A percentile compares a stretch with the other conserved stretches of the same genome.
Evolutionary conservation across 2,113 vertebrate genomes (phyloP).

Genomic region (Callipepla californica): DNA sequence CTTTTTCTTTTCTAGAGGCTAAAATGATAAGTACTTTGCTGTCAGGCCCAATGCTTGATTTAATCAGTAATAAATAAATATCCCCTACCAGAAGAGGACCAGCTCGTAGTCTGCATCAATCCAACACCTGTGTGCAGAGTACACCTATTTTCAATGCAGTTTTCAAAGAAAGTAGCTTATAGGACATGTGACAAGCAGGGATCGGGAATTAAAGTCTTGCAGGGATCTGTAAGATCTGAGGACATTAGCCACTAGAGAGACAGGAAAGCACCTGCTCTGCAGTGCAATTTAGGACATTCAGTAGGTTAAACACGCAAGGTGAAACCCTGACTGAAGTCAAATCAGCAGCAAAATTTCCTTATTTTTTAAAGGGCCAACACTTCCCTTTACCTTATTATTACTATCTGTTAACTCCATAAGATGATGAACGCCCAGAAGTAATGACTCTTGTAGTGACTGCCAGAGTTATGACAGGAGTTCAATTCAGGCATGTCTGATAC

Average conservation of each 20-base stretch:
- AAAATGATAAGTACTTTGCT: constrained; percentile 17
- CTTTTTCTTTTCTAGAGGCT: constrained; percentile 24
- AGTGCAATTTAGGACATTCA: not conserved
- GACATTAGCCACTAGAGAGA: not conserved
- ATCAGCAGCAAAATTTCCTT: not conserved
- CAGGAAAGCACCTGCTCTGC: not conserved
- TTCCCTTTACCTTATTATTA: not conserved
- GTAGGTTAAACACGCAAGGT: not conserved
- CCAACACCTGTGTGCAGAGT: not conserved
- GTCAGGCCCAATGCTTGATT: constrained; percentile 10
- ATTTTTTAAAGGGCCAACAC: not conserved
- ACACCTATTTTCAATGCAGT: not conserved
- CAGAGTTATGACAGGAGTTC: not conserved
- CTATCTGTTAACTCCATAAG: not conserved
- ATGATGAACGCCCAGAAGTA: not conserved
- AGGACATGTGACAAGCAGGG: not conserved
- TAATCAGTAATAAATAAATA: constrained; percentile 1
- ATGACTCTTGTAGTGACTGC: not conserved
- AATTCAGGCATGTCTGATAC: not conserved
- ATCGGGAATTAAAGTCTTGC: not conserved
- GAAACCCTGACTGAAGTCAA: not conserved
- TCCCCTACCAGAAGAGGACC: not conserved
- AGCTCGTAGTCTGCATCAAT: not conserved
- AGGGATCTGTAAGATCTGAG: not conserved
- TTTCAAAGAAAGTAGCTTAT: not conserved